Evolutionary conservation across 1,140 invertebrate genomes (phyloP), one percentile per base, ranked within the genome.

Genomic region (Drosophila bifasciata): DNA sequence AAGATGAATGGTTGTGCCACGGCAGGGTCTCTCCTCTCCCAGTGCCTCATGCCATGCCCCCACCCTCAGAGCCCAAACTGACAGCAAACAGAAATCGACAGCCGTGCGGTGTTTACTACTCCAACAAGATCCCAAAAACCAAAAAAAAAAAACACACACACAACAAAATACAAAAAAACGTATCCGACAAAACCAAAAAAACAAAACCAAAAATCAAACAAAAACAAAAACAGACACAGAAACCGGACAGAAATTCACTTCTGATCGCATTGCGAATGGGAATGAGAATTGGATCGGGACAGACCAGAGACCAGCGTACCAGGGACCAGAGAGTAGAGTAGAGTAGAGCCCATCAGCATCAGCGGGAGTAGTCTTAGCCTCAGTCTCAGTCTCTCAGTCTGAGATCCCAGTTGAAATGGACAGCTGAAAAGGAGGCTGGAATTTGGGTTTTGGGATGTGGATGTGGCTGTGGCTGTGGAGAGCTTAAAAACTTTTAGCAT

Each of bases 351-450:
- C 55, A 70, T 57, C 63, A 25, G 62, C 78, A 80, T 72, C 78
- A 79, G 67, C 57, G 15, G 57, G 39, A 61, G 49, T 17, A 45
- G n/a, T 23, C 46, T 28, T 17, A 45, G n/a, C 32, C 46, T 28
- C 32, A 23, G 46, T n/a, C n/a, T n/a, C n/a, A n/a, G n/a, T n/a
- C 48, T 63, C 28, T 28, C 32, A 36, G 32, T 36, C 32, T 36
- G 32, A 36, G 32, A 36, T 13, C 48, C 43, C 59, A 74, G 71
- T 48, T 71, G 60, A 80, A 76, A 77, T 77, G 81, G 83, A 85
- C 81, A 85, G 83, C 83, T 88, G 81, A 85, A 86, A 86, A 86
- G 83, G 78, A 83, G 83, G 83, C 83, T 86, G 83, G 83, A 88
- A 86, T 86, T 86, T 62, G 50, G 44, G 64, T 52, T 66, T 36